Evolutionary conservation across 92 coral and sea anemone species (phyloP), one percentile per base, ranked within the genome.

Genomic region (Phenganax marumi): DNA sequence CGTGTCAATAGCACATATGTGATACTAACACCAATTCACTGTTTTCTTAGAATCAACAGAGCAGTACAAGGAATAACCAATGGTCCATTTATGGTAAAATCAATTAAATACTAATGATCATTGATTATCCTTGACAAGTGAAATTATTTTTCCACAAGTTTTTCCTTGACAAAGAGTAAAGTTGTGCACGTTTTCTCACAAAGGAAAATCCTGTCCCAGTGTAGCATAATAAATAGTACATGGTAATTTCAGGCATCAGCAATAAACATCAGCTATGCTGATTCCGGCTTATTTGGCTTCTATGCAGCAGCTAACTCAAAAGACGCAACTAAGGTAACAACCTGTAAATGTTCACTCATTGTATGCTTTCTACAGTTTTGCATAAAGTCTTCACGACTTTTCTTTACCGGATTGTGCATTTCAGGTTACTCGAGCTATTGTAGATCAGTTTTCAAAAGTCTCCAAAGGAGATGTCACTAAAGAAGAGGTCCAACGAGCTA

Each of bases 381-480:
- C 54, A 74, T 10, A 47, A 21, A 66, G 46, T 8, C 70, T 54
- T 13, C 76, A 62, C n/a, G 0, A 19, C 9, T 9, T 18, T 49
- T 33, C 10, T 11, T 25, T 13, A 53, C 46, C 12, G 8, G 57
- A 65, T 48, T 10, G 33, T 17, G 60, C 50, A 8, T 65, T 62
- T 16, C 85, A 95, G 98, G 98, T 95, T 7, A 85, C 93, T 85
- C 90, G 89, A 39, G 86, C 98, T 46, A 84, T 80, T 3, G 86
- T 95, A 64, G 90, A 87, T 80, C 95, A 95, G 89, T 90, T 93
- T 81, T 86, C 88, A 48, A 88, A 87, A 25, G 96, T 87, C 6
- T 86, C 97, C 39, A 95, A 95, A 74, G 97, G 99, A 57, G 97
- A 92, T 12, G 77, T 96, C 68, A 79, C 96, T 50, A 97, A 96